These are phyloP conservation scores for Zootermopsis nevadensis DNA, from an alignment of 2,888 invertebrate species.

Conservation along the genomic window DNA sequence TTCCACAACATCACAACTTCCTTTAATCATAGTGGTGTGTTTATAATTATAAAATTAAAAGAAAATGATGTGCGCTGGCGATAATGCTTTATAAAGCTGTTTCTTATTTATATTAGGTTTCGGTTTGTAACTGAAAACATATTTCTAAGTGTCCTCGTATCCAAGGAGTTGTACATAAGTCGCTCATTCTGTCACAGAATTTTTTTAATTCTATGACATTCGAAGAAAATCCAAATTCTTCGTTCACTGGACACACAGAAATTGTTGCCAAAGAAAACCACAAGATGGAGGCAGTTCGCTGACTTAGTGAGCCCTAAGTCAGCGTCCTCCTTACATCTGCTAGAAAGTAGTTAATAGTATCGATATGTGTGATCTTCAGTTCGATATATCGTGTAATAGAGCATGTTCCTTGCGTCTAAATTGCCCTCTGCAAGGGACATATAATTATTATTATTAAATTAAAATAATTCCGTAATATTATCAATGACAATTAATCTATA, in stretches of 20 bases:
- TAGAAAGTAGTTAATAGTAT: neutral
- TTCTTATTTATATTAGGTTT: neutral
- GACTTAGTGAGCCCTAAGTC: conserved; percentile 29
- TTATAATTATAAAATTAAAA: neutral
- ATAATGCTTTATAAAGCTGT: conserved; percentile 8
- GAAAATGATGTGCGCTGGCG: neutral
- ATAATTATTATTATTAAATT: neutral
- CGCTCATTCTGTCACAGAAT: neutral
- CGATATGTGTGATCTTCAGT: neutral
- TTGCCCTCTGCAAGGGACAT: neutral
- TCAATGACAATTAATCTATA: neutral
- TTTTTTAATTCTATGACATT: neutral
- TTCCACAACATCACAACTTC: no score
- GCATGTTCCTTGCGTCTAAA: neutral
- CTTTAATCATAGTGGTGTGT: neutral
- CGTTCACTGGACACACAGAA: neutral
- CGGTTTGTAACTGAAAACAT: neutral
- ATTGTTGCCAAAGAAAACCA: neutral
- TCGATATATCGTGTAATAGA: neutral
- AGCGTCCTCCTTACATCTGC: neutral
- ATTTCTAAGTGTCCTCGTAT: neutral
- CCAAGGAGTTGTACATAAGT: neutral
- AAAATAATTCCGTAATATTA: neutral
- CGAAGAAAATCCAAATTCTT: neutral
- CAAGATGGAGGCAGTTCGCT: neutral